These are phyloP conservation scores for Hirudinaria manillensis DNA, from an alignment of 2,888 invertebrate genomes.

Conservation along the genomic window DNA sequence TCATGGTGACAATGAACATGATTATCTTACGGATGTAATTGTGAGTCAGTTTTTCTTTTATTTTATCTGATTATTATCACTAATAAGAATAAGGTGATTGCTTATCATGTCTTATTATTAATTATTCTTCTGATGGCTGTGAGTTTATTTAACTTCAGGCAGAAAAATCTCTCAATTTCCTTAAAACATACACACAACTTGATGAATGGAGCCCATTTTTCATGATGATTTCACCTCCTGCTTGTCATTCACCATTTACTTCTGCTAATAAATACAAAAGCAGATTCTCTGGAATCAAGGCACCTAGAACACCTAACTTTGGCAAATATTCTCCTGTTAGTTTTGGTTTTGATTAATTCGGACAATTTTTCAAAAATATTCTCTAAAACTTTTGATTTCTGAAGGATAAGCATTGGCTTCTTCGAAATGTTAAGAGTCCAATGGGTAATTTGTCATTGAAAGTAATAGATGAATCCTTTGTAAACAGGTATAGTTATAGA, in stretches of 20 bases:
- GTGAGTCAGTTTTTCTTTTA: conserved; percentile 58
- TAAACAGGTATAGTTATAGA: conserved; percentile 57
- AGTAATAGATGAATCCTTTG: conserved; percentile 67
- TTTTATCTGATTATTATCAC: neutral
- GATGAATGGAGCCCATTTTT: conserved; percentile 63
- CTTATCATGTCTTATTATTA: neutral
- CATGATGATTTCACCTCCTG: conserved; percentile 79
- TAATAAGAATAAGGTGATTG: neutral
- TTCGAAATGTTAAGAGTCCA: conserved; percentile 51
- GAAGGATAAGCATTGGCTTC: conserved; percentile 35
- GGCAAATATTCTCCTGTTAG: conserved; percentile 52
- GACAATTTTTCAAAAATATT: neutral
- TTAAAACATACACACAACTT: conserved; percentile 21
- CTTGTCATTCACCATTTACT: conserved; percentile 79
- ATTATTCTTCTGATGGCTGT: neutral
- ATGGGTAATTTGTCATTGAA: conserved; percentile 62
- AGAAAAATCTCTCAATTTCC: conserved; percentile 48
- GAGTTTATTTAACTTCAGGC: conserved; percentile 42
- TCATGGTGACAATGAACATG: conserved; percentile 59
- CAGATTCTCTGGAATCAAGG: conserved; percentile 62
- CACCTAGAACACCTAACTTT: conserved; percentile 64
- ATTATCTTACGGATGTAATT: conserved; percentile 79
- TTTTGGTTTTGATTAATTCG: neutral
- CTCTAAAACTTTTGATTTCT: neutral
- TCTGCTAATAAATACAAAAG: conserved; percentile 69